phyloP scores from a whole-genome alignment of 2,113 vertebrate species.

The Cercocebus atys region DNA sequence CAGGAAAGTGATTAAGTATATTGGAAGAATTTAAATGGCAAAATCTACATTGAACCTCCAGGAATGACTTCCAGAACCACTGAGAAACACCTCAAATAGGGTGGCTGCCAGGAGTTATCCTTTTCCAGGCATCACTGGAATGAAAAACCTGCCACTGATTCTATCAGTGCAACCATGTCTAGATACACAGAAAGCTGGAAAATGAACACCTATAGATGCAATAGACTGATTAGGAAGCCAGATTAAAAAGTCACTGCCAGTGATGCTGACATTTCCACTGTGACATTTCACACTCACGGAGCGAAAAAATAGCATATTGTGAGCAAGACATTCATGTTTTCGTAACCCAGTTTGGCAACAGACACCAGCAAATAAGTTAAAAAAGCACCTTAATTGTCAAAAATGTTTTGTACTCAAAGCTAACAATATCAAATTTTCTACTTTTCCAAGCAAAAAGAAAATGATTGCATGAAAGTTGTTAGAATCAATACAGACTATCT shows the following conservation, averaged over 20 bases:
- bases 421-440: background rate
- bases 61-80: background rate
- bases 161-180: background rate
- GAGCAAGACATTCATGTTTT: background rate
- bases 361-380: background rate
- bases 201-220: background rate
- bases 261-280: background rate
- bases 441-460: background rate
- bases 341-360: background rate
- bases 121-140: background rate
- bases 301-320: background rate
- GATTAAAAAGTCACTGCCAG: background rate
- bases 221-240: background rate
- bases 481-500: background rate
- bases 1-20: background rate
- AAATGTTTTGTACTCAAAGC: background rate
- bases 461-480: background rate
- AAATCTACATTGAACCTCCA: background rate
- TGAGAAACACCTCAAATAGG: background rate
- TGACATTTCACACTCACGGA: background rate
- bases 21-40: background rate
- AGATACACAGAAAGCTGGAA: background rate
- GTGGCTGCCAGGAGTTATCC: background rate
- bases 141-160: background rate
- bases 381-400: background rate